Evolutionary conservation across 1,140 invertebrate species (phyloP), one percentile per base, ranked within the genome.

Genomic region (Brachystomella parvula): DNA sequence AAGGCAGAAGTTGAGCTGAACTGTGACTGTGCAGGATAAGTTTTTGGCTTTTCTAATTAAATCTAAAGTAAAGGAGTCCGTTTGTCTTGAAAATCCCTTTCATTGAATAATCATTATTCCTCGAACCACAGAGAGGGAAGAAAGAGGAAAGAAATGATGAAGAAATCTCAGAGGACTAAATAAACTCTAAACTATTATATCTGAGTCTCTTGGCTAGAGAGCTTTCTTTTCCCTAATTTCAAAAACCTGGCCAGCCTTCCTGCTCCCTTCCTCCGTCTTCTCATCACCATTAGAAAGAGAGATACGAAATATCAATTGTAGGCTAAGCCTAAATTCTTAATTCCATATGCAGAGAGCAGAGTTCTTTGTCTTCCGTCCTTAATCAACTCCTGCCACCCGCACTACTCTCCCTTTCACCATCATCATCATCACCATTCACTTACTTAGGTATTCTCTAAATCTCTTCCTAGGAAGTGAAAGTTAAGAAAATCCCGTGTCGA

Each of bases 21-120:
- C n/a, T n/a, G n/a, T 44, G 9, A 12, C 39, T 44, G 39, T 12
- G 9, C 39, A 44, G n/a, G 58, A 65, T 47, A 65, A 69, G 68
- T 71, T 71, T 67, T 67, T 65, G 67, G 69, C 70, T 69, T 71
- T 69, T 68, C 70, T 71, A 71, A 71, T 71, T 71, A 71, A 71
- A 71, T 71, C 63, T 71, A 65, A n/a, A n/a, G n/a, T n/a, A n/a
- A n/a, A n/a, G 64, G 63, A 53, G 49, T 47, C 57, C 64, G 64
- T 44, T 63, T 67, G 47, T 65, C 64, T 66, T 59, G 6, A 53
- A 63, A 68, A 64, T 49, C 63, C 56, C 65, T 67, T 70, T 70
- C 66, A 71, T 71, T 71, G 69, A 71, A 68, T 71, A 65, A 71
- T 71, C 69, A 68, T 71, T 66, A 49, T 9, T 39, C 24, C 35